phyloP scores from a whole-genome alignment of 92 coral and sea anemone species.

The Diadumene lineata region DNA sequence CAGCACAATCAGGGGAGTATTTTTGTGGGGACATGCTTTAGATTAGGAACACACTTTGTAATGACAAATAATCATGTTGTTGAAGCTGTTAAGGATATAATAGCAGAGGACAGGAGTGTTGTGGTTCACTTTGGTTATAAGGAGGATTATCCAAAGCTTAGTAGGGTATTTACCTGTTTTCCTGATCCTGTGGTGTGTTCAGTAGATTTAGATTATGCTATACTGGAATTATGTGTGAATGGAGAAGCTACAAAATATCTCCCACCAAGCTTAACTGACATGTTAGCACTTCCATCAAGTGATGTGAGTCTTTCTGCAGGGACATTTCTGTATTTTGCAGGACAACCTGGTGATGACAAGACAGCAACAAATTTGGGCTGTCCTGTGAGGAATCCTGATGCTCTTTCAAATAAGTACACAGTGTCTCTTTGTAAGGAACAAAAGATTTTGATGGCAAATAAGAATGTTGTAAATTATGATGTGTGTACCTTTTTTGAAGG shows the following conservation, averaged over 20 bases:
- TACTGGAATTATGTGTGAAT: neutral
- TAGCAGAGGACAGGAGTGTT: neutral
- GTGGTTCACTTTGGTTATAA: slow-evolving; percentile 6
- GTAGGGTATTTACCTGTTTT: neutral
- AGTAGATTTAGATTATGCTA: slow-evolving; percentile 12
- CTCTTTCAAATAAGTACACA: neutral
- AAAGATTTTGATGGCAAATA: neutral
- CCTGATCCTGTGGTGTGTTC: neutral
- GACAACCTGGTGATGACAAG: slow-evolving; percentile 3
- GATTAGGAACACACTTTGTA: neutral
- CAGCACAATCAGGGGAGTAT: neutral
- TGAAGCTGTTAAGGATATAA: neutral
- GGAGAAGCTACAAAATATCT: neutral
- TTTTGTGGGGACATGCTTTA: slow-evolving; percentile 16
- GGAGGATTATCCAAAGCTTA: neutral
- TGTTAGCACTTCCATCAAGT: neutral
- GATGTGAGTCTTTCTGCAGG: neutral
- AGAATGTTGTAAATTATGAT: neutral
- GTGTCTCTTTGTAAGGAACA: too few relatives aligned
- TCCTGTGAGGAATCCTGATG: slow-evolving; percentile 3
- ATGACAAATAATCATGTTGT: slow-evolving; percentile 17
- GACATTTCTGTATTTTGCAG: neutral
- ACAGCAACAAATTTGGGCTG: neutral
- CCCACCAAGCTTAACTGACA: neutral
- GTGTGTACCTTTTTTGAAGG: slow-evolving; percentile 4